Evolutionary conservation across 2,888 invertebrate species (phyloP).

Genomic region (Malacosoma neustria): DNA sequence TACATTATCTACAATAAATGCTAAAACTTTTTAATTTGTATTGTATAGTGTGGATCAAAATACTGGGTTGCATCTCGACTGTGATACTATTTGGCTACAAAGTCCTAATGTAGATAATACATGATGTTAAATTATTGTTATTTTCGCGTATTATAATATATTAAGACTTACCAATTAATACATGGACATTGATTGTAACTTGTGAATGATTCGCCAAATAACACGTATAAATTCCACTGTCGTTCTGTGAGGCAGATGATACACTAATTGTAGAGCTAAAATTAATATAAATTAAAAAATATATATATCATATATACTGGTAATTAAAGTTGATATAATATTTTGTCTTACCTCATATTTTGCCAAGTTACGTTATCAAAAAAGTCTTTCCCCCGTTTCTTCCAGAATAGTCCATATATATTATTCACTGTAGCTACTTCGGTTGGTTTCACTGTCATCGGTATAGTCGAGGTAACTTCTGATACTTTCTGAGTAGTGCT

Average conservation of each 20-base stretch:
- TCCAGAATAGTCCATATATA: conserved; percentile 62
- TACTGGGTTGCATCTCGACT: no score
- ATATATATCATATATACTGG: no score
- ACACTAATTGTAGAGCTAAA: conserved; percentile 66
- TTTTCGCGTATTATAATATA: no score
- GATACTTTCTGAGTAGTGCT: conserved; percentile 47
- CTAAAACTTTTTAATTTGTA: no score
- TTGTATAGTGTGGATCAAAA: no score
- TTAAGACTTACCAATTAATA: conserved; percentile 76
- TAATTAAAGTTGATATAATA: no score
- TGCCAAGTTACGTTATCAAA: conserved; percentile 54
- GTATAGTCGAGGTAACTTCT: conserved; percentile 35
- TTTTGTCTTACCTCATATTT: conserved; percentile 65
- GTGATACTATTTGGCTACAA: no score
- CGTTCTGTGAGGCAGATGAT: conserved; percentile 76
- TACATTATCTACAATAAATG: no score
- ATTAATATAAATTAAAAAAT: no score
- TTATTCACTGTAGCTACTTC: conserved; percentile 48
- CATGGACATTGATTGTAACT: conserved; percentile 79
- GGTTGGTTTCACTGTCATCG: conserved; percentile 35
- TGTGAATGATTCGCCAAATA: conserved; percentile 78
- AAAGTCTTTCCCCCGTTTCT: conserved; percentile 62
- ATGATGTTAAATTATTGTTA: no score
- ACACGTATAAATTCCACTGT: conserved; percentile 80
- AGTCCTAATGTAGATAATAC: no score